Evolutionary conservation across 2,888 invertebrate species (phyloP).

Genomic region (Harpalus rufipes): DNA sequence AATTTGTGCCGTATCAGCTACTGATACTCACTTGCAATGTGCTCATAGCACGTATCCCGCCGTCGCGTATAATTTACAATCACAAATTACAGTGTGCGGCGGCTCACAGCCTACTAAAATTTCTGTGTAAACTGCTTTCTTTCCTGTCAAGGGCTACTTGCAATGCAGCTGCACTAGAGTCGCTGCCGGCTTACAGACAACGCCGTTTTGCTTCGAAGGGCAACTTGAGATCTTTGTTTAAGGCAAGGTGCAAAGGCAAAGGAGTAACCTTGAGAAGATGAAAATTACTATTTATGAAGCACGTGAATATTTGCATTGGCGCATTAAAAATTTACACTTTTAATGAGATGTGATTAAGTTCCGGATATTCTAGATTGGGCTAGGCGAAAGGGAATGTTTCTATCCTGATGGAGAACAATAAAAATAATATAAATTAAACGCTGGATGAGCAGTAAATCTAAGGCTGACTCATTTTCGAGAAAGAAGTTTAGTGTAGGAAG

Average conservation of each 20-base stretch:
- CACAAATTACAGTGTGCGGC: constrained; percentile 57
- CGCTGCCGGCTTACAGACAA: constrained; percentile 1
- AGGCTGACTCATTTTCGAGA: no score
- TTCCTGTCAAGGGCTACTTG: constrained; percentile 51
- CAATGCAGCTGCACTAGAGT: constrained; percentile 37
- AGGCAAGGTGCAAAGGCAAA: not conserved
- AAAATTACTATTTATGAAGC: no score
- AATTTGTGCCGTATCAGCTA: constrained; percentile 41
- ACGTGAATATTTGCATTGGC: no score
- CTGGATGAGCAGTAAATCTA: no score
- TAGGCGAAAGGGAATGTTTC: no score
- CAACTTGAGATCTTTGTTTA: constrained; percentile 15
- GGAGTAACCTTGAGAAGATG: no score
- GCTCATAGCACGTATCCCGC: constrained; percentile 13
- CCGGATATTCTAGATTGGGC: no score
- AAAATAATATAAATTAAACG: no score
- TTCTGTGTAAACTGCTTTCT: constrained; percentile 51
- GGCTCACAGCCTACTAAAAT: constrained; percentile 39
- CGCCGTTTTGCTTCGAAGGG: not conserved
- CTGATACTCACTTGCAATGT: constrained; percentile 35
- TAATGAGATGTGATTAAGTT: no score
- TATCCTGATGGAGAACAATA: no score
- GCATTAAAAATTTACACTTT: no score
- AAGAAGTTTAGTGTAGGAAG: no score
- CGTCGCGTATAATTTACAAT: constrained; percentile 58